Conservation (phyloP, 1,140 invertebrate genomes). For the Drosophila neocordata region DNA sequence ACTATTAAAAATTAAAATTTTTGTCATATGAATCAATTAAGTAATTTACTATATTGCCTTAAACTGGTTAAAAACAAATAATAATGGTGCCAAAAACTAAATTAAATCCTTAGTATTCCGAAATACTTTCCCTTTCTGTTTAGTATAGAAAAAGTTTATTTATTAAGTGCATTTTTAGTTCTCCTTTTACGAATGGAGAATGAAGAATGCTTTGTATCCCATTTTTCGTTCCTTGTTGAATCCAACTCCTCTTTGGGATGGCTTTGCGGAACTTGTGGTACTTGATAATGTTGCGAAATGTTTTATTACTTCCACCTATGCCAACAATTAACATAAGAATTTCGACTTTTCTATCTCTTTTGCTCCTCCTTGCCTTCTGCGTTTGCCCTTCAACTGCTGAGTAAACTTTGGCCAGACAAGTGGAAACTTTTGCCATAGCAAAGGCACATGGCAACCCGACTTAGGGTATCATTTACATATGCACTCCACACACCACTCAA, state of each 20-base stretch:
- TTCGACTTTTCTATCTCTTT: conserved; percentile 17
- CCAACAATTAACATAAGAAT: conserved; percentile 79
- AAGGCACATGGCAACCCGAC: conserved; percentile 31
- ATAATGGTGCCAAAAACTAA: too few species aligned
- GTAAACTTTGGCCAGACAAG: conserved; percentile 34
- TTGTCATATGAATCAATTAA: too few species aligned
- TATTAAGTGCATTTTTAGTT: neutral
- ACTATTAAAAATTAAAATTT: too few species aligned
- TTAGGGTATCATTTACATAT: conserved; percentile 61
- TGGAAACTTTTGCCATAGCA: conserved; percentile 51
- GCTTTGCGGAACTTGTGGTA: conserved; percentile 45
- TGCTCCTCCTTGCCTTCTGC: neutral
- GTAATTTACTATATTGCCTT: too few species aligned
- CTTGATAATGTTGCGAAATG: conserved; percentile 74
- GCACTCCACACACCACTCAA: conserved; percentile 26
- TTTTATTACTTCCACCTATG: conserved; percentile 80
- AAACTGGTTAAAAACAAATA: too few species aligned
- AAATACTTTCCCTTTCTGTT: too few species aligned
- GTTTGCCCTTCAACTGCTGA: conserved; percentile 5
- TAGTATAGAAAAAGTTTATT: too few species aligned
- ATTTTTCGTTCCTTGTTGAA: neutral
- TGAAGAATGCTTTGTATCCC: conserved; percentile 3
- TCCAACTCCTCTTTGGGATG: neutral
- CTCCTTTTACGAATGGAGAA: neutral
- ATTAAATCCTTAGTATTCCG: too few species aligned